phyloP scores from a whole-genome alignment of 2,113 vertebrate genomes.

The Rhea americana region DNA sequence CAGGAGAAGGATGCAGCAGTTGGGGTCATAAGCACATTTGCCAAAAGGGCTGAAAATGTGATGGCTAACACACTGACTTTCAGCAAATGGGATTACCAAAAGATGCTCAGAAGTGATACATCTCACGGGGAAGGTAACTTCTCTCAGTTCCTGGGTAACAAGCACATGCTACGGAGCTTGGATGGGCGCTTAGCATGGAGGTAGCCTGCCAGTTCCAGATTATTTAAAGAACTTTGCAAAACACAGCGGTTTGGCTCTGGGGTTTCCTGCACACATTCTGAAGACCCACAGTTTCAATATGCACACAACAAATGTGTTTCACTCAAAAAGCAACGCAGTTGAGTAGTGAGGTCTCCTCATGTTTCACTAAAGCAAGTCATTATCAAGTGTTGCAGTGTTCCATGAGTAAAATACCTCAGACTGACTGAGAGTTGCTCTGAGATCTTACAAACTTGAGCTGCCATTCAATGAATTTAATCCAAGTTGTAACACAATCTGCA shows the following conservation, averaged over 20 bases:
- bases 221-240: not conserved
- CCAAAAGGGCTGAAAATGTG: not conserved
- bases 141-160: not conserved
- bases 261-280: not conserved
- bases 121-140: not conserved
- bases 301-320: not conserved
- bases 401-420: not conserved
- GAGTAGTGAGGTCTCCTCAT: not conserved
- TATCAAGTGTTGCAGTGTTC: not conserved
- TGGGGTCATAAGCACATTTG: not conserved
- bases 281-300: not conserved
- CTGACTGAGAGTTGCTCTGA: not conserved
- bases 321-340: not conserved
- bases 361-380: not conserved
- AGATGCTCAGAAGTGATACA: not conserved
- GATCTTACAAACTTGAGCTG: not conserved
- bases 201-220: not conserved
- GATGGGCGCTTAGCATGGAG: not conserved
- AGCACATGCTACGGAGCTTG: not conserved
- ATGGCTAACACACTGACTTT: not conserved
- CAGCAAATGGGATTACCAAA: not conserved
- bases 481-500: not conserved
- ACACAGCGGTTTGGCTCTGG: not conserved
- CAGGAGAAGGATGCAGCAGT: not conserved
- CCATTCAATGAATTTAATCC: not conserved